Percentiles rank a stretch among this genome's conserved stretches.
Conservation (phyloP, 2,888 invertebrate species). For the Phrixothrix hirtus region DNA sequence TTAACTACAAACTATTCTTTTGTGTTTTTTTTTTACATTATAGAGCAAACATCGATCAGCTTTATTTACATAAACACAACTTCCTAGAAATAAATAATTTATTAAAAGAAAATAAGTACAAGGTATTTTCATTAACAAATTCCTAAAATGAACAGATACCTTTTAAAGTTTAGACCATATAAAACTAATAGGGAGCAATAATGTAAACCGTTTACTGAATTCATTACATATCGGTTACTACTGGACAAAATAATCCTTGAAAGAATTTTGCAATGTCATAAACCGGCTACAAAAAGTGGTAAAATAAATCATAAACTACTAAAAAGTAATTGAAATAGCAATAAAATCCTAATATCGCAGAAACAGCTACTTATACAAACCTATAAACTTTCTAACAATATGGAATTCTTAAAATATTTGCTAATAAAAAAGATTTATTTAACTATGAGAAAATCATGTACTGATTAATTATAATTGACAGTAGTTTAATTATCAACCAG, state of each 20-base stretch:
- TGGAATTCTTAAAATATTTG: slow-evolving; percentile 22
- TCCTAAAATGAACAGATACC: background rate
- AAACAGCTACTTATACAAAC: slow-evolving; percentile 11
- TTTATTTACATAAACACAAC: background rate
- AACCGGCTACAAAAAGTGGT: slow-evolving; percentile 19
- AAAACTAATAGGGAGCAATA: background rate
- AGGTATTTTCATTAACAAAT: background rate
- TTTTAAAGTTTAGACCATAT: background rate
- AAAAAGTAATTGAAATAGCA: slow-evolving; percentile 26
- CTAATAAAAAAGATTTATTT: slow-evolving; percentile 19
- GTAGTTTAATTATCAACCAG: slow-evolving; percentile 54
- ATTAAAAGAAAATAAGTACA: background rate
- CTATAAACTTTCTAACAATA: slow-evolving; percentile 28
- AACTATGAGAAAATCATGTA: slow-evolving; percentile 22
- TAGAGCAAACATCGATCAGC: too few species aligned
- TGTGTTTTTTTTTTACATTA: too few species aligned
- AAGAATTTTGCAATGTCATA: slow-evolving; percentile 21
- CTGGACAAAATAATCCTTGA: slow-evolving; percentile 21
- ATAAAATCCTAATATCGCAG: slow-evolving; percentile 22
- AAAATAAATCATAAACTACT: slow-evolving; percentile 26
- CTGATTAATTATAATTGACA: slow-evolving; percentile 49
- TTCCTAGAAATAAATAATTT: background rate
- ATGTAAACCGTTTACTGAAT: slow-evolving; percentile 13
- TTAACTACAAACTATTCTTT: too few species aligned
- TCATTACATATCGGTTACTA: too few species aligned